Evolutionary conservation across 2,888 invertebrate genomes (phyloP).

Genomic region (Melolontha melolontha): DNA sequence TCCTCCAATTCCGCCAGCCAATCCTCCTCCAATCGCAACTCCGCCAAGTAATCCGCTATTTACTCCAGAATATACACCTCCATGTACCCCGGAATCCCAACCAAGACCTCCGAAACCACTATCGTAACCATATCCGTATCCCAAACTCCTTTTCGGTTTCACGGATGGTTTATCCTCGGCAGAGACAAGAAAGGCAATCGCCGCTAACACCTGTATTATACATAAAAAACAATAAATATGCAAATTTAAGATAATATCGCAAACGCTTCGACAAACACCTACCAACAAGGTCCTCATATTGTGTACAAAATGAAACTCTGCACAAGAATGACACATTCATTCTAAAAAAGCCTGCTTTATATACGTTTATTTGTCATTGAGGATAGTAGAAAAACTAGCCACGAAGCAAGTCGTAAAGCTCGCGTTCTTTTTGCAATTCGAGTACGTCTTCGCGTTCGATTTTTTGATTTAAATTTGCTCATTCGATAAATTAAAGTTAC

Average conservation of each 20-base stretch:
- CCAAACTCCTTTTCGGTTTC: slow-evolving; percentile 42
- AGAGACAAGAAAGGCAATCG: slow-evolving; percentile 31
- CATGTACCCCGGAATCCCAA: slow-evolving; percentile 26
- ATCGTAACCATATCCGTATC: slow-evolving; percentile 38
- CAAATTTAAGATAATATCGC: slow-evolving; percentile 7
- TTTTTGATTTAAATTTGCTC: slow-evolving; percentile 20
- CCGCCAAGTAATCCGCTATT: neutral
- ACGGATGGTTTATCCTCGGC: slow-evolving; percentile 24
- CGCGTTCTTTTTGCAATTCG: slow-evolving; percentile 25
- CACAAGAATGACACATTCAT: slow-evolving; percentile 40
- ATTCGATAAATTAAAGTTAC: slow-evolving; percentile 23
- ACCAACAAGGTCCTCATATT: slow-evolving; percentile 43
- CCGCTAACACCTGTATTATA: slow-evolving; percentile 32
- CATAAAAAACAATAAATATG: slow-evolving; percentile 23
- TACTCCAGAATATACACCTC: slow-evolving; percentile 31
- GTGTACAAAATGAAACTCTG: slow-evolving; percentile 32
- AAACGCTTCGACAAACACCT: slow-evolving; percentile 9
- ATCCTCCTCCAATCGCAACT: neutral
- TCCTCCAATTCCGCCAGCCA: neutral
- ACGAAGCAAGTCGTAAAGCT: slow-evolving; percentile 28
- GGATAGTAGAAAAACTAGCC: slow-evolving; percentile 33
- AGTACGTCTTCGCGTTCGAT: neutral
- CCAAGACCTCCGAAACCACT: slow-evolving; percentile 32
- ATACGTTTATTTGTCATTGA: slow-evolving; percentile 41
- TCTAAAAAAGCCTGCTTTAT: slow-evolving; percentile 38